Conservation (phyloP, 2,888 invertebrate genomes). For the Chrysotoxum bicinctum region DNA sequence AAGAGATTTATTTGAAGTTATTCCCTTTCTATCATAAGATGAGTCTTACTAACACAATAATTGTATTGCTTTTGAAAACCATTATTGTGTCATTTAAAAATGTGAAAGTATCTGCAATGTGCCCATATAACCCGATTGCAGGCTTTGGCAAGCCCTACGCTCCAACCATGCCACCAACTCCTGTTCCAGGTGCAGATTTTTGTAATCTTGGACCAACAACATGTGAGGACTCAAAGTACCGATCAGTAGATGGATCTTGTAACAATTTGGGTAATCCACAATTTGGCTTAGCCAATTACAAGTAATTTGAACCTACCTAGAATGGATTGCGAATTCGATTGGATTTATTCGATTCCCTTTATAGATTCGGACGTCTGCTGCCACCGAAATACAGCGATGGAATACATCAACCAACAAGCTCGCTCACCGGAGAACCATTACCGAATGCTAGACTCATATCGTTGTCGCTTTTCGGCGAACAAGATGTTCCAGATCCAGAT, state of each 20-base stretch:
- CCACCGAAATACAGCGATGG: conserved; percentile 83
- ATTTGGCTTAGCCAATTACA: conserved; percentile 90
- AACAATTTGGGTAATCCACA: conserved; percentile 93
- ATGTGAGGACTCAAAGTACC: conserved; percentile 83
- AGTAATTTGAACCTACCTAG: conserved; percentile 75
- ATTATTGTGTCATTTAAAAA: background rate
- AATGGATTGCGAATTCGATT: background rate
- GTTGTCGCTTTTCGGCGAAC: conserved; percentile 87
- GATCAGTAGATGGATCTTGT: conserved; percentile 95
- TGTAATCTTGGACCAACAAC: conserved; percentile 77
- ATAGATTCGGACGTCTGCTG: conserved; percentile 81
- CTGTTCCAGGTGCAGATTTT: conserved; percentile 69
- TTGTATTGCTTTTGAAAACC: background rate
- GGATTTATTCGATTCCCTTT: conserved; percentile 15
- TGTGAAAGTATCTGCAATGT: conserved; percentile 66
- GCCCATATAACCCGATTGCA: conserved; percentile 33
- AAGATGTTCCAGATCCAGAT: conserved; percentile 86
- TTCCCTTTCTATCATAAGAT: background rate
- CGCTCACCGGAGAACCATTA: conserved; percentile 86
- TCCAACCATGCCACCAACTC: conserved; percentile 65
- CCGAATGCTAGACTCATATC: conserved; percentile 88
- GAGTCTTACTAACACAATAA: background rate
- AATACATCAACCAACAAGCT: conserved; percentile 84
- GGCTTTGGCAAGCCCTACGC: conserved; percentile 66
- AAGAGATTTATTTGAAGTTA: background rate